These are phyloP conservation scores for Oxytorus armatus DNA, from an alignment of 2,888 invertebrate genomes.

Conservation along the genomic window DNA sequence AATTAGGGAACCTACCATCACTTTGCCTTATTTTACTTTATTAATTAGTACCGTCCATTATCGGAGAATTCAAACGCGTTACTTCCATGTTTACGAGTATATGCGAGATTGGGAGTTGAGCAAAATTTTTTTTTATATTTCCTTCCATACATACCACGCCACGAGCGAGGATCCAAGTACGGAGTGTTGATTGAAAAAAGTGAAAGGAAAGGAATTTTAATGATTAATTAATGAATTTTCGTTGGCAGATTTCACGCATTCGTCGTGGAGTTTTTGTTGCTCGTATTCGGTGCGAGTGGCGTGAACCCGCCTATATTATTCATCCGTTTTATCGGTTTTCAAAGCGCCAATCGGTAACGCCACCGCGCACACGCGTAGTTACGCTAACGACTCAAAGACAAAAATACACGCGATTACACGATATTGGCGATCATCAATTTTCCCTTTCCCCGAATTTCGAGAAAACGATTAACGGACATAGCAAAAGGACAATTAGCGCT, in stretches of 20 bases:
- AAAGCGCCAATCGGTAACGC: too few species aligned
- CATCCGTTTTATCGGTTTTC: too few species aligned
- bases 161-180: conserved; percentile 21
- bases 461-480: too few species aligned
- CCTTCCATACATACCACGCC: not conserved
- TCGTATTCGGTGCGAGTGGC: too few species aligned
- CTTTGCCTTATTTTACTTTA: conserved; percentile 44
- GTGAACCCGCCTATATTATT: too few species aligned
- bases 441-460: too few species aligned
- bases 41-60: conserved; percentile 66
- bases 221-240: not conserved
- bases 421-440: too few species aligned
- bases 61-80: conserved; percentile 61
- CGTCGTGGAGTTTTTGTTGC: not conserved
- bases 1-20: conserved; percentile 48
- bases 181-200: conserved; percentile 38
- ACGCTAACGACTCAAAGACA: too few species aligned
- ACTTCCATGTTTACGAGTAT: conserved; percentile 39
- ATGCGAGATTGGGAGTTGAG: conserved; percentile 3
- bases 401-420: too few species aligned
- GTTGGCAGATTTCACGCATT: not conserved
- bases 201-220: conserved; percentile 27
- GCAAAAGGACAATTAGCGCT: too few species aligned
- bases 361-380: too few species aligned
- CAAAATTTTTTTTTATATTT: conserved; percentile 5